Conservation (phyloP, 2,888 invertebrate species). For the Drosophila colorata region DNA sequence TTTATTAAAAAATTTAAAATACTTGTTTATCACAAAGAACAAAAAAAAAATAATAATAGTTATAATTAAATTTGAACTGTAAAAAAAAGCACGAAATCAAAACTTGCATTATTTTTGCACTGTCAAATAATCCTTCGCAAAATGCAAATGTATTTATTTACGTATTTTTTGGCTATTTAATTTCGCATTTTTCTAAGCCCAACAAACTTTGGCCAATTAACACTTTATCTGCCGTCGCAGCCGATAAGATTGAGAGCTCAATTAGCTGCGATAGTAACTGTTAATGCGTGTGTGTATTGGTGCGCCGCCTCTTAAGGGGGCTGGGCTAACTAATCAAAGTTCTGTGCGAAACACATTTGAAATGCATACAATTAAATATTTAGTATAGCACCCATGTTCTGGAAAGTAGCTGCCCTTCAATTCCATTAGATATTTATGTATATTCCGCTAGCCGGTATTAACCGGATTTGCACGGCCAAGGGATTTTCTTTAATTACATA, state of each 20-base stretch:
- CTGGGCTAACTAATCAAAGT: too few relatives aligned
- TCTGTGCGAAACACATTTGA: too few relatives aligned
- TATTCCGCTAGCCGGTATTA: background rate
- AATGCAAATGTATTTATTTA: too few relatives aligned
- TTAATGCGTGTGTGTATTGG: constrained; percentile 1
- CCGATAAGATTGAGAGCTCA: constrained; percentile 51
- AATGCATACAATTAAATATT: constrained; percentile 23
- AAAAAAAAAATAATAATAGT: too few relatives aligned
- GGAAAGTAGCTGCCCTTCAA: background rate
- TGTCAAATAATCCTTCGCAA: too few relatives aligned
- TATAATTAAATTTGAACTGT: too few relatives aligned
- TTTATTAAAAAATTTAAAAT: too few relatives aligned
- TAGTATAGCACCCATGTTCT: constrained; percentile 3
- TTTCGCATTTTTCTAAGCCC: constrained; percentile 10
- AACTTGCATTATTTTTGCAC: too few relatives aligned
- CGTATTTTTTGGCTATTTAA: background rate
- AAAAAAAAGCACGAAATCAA: too few relatives aligned
- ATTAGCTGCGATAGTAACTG: constrained; percentile 28
- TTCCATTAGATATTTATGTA: constrained; percentile 7
- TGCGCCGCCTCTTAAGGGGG: too few relatives aligned
- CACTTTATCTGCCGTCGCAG: constrained; percentile 34
- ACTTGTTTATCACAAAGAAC: too few relatives aligned
- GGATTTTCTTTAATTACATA: too few relatives aligned
- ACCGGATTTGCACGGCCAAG: background rate
- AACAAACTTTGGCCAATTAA: constrained; percentile 13